Conservation (phyloP, 2,797 vertebrate genomes). For the Thamnophis elegans region DNA sequence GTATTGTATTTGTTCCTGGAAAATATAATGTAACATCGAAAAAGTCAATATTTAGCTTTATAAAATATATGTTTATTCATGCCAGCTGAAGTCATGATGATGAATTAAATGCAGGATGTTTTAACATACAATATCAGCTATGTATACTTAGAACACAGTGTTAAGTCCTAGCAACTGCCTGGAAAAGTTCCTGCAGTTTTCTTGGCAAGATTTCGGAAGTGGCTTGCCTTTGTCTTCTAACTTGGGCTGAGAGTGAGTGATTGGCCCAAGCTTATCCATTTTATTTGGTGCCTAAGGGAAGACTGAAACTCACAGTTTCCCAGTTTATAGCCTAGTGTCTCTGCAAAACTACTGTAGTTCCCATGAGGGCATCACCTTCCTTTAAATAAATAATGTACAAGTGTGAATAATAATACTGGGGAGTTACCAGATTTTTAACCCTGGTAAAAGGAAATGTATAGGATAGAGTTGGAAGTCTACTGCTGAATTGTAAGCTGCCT, state of each 20-base stretch:
- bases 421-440: neutral
- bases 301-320: neutral
- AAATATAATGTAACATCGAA: slow-evolving; percentile 27
- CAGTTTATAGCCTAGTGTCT: neutral
- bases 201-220: neutral
- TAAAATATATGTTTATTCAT: slow-evolving; percentile 1
- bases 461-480: neutral
- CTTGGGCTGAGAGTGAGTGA: neutral
- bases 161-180: neutral
- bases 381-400: neutral
- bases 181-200: neutral
- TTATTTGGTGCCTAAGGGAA: neutral
- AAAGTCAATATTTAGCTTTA: slow-evolving; percentile 22
- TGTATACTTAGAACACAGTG: neutral
- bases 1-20: slow-evolving; percentile 31
- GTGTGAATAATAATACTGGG: neutral
- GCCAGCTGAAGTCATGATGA: slow-evolving; percentile 15
- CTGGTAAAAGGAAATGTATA: neutral
- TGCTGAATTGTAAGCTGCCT: neutral
- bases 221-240: neutral
- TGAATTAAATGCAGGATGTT: slow-evolving; percentile 35
- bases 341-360: neutral
- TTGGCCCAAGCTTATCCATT: neutral
- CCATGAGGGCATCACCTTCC: neutral
- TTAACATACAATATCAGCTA: slow-evolving; percentile 20